phyloP scores from a whole-genome alignment of 2,888 invertebrate species.

The Odontomyia ornata region DNA sequence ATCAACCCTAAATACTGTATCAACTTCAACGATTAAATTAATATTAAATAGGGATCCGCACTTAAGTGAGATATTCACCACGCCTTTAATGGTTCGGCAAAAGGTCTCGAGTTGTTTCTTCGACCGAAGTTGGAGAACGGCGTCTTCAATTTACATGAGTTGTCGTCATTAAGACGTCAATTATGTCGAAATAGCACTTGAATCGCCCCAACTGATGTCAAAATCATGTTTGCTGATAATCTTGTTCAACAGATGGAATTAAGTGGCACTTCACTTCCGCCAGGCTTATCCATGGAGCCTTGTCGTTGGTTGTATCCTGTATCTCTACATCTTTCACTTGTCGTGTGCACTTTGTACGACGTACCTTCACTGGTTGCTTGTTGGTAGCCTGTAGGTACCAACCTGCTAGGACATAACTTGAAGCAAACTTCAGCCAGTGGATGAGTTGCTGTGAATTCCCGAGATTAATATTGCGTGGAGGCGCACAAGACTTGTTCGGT shows the following conservation, averaged over 20 bases:
- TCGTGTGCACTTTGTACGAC: background rate
- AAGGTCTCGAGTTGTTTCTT: background rate
- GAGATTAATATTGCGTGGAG: background rate
- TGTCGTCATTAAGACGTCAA: conserved; percentile 25
- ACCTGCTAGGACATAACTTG: background rate
- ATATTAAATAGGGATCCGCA: background rate
- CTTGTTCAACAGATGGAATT: conserved; percentile 30
- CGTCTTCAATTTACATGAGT: conserved; percentile 16
- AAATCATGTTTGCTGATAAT: conserved; percentile 38
- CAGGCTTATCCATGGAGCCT: background rate
- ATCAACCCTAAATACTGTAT: background rate
- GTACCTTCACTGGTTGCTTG: background rate
- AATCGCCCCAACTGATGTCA: conserved; percentile 31
- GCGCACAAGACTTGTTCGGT: background rate
- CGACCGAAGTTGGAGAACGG: background rate
- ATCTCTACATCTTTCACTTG: background rate
- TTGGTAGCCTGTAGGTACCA: background rate
- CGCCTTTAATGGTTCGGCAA: conserved; percentile 7
- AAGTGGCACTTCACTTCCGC: conserved; percentile 21
- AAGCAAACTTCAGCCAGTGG: background rate
- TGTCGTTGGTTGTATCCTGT: too few relatives aligned
- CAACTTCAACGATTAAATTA: conserved; percentile 2
- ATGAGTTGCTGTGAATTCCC: background rate
- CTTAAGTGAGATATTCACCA: background rate
- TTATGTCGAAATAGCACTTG: conserved; percentile 33